Percentiles rank a stretch among this genome's conserved stretches.
Evolutionary conservation across 2,797 vertebrate genomes (phyloP).

Genomic region (Molossus alvarezi): DNA sequence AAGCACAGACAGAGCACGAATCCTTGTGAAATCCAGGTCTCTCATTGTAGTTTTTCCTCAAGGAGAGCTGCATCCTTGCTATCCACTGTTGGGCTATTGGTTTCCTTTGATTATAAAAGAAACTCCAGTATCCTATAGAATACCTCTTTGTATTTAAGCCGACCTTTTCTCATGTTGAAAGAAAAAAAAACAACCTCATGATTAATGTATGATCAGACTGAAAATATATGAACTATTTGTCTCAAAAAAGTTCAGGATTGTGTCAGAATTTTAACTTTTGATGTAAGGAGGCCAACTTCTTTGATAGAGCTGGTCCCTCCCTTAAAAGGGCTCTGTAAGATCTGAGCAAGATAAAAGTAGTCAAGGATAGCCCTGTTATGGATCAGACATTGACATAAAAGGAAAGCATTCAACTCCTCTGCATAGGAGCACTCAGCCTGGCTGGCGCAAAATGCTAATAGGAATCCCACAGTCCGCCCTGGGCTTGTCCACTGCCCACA

Average conservation of each 20-base stretch:
- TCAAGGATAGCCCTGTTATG: not conserved
- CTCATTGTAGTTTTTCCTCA: not conserved
- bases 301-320: constrained; percentile 55
- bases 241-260: constrained; percentile 66
- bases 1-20: not conserved
- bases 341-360: constrained; percentile 66
- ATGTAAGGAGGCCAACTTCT: constrained; percentile 69
- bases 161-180: constrained; percentile 64
- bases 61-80: not conserved
- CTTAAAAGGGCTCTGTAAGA: constrained; percentile 75
- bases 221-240: constrained; percentile 69
- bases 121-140: constrained; percentile 20
- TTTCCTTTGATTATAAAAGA: constrained; percentile 47
- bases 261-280: constrained; percentile 67
- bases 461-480: not conserved
- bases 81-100: not conserved
- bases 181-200: not conserved
- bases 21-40: not conserved
- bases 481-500: not conserved
- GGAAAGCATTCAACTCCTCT: not conserved
- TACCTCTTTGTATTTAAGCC: constrained; percentile 21
- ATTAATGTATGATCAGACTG: constrained; percentile 55
- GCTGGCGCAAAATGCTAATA: not conserved
- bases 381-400: constrained; percentile 76
- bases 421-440: not conserved